Percentiles rank a stretch among this genome's conserved stretches.
Evolutionary conservation across 2,797 vertebrate species (phyloP).

Genomic region (Hippopotamyrus pictus): DNA sequence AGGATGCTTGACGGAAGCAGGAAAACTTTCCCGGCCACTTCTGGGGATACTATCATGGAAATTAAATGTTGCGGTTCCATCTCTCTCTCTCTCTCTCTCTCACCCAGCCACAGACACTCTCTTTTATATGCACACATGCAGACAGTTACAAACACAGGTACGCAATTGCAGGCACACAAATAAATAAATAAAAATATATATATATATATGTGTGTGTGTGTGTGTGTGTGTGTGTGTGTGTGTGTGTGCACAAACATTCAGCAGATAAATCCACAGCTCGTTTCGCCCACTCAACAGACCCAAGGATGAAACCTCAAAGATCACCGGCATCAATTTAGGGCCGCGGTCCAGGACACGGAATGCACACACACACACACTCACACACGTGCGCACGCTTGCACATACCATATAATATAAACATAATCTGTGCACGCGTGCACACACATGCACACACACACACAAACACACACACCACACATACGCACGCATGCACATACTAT

Average conservation of each 20-base stretch:
- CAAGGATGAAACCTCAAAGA: background rate
- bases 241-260: background rate
- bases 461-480: background rate
- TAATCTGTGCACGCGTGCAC: conserved; percentile 16
- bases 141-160: background rate
- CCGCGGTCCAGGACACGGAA: background rate
- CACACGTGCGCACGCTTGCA: no score
- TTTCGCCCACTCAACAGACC: background rate
- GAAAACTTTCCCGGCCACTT: conserved; percentile 42
- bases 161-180: background rate
- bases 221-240: no score
- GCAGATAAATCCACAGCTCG: background rate
- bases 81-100: background rate
- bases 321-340: conserved; percentile 10
- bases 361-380: background rate
- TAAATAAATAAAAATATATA: no score
- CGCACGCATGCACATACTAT: no score
- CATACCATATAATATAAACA: no score
- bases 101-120: background rate
- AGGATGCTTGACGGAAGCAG: conserved; percentile 41
- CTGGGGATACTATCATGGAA: conserved; percentile 34
- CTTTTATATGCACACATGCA: background rate
- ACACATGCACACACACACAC: background rate
- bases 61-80: conserved; percentile 46
- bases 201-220: no score